These are phyloP conservation scores for Helarctos malayanus DNA, from an alignment of 2,797 vertebrate genomes.

Conservation along the genomic window DNA sequence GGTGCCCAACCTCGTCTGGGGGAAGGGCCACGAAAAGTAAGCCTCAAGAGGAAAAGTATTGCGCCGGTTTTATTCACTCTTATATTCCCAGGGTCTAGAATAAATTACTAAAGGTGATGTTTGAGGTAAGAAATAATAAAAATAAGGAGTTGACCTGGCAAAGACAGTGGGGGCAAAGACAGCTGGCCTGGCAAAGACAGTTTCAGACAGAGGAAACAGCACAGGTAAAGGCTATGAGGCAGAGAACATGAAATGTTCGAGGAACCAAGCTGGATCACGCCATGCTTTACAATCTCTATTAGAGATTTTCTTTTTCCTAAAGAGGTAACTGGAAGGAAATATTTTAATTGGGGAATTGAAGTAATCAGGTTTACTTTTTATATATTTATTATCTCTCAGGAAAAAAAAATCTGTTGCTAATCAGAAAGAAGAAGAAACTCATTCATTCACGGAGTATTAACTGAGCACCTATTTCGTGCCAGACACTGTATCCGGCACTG, in stretches of 20 bases:
- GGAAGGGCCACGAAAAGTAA: background rate
- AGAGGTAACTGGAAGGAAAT: background rate
- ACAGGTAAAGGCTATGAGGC: background rate
- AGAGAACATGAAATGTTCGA: background rate
- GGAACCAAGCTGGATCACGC: background rate
- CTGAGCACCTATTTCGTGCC: background rate
- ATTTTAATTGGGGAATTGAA: conserved; percentile 38
- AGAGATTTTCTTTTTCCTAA: background rate
- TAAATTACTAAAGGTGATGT: background rate
- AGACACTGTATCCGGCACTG: background rate
- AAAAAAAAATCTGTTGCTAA: conserved; percentile 1
- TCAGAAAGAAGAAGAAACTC: background rate
- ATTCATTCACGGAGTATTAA: background rate
- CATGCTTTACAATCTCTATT: background rate
- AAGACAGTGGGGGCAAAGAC: background rate
- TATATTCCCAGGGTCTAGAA: background rate
- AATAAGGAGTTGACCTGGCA: background rate
- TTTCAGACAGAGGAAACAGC: background rate
- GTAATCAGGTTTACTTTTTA: conserved; percentile 36
- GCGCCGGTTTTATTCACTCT: background rate
- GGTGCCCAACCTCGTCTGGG: accelerated
- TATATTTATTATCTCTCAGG: conserved; percentile 24
- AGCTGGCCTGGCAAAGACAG: background rate
- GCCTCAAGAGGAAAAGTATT: background rate
- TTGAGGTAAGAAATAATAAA: background rate